Evolutionary conservation across 2,113 vertebrate genomes (phyloP).

Genomic region (Crotalus tigris): DNA sequence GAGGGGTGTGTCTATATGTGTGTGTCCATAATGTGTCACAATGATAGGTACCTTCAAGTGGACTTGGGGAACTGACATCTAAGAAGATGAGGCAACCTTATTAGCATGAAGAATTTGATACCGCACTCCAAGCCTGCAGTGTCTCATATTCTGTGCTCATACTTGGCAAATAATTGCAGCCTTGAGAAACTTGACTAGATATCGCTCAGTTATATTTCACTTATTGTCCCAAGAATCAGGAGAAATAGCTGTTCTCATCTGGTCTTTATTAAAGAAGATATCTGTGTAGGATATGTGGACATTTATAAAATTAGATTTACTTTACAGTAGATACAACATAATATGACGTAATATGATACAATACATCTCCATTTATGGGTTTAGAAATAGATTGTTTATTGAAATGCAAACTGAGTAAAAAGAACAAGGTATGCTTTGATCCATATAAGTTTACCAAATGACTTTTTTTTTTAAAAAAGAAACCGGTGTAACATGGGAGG

Average conservation of each 20-base stretch:
- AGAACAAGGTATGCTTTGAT: background rate
- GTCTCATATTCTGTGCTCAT: slow-evolving; percentile 57
- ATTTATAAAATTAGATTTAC: background rate
- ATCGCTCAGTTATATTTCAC: background rate
- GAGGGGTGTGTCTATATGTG: background rate
- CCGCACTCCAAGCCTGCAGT: slow-evolving; percentile 43
- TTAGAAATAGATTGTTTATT: slow-evolving; percentile 4
- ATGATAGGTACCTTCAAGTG: slow-evolving; percentile 7
- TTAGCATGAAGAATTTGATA: slow-evolving; percentile 48
- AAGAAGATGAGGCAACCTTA: slow-evolving; percentile 35
- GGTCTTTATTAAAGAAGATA: background rate
- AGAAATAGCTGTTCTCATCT: background rate
- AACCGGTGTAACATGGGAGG: background rate
- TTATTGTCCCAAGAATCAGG: background rate
- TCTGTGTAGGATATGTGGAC: background rate
- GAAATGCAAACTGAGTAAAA: background rate
- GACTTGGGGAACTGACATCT: slow-evolving; percentile 23
- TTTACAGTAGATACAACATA: background rate
- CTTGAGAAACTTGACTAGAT: slow-evolving; percentile 51
- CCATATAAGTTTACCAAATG: background rate
- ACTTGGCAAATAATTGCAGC: slow-evolving; percentile 53
- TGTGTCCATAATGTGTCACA: background rate
- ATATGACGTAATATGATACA: background rate
- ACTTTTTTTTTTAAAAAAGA: background rate
- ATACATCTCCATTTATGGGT: background rate